Evolutionary conservation across 2,888 invertebrate species (phyloP).

Genomic region (Acronicta alni): DNA sequence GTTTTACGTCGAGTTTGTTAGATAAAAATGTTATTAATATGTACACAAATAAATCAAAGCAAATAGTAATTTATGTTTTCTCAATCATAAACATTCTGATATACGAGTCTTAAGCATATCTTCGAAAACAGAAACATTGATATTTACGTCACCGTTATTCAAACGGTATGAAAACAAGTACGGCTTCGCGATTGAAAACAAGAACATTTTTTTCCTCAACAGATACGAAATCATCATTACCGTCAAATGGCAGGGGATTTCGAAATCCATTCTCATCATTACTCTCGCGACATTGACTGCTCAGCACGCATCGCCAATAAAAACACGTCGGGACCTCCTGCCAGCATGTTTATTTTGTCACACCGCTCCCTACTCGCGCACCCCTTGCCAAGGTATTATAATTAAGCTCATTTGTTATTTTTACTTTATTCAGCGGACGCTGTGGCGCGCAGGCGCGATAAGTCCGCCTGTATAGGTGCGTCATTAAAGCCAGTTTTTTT

Average conservation of each 20-base stretch:
- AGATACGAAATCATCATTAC: constrained; percentile 71
- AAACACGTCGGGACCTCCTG: constrained; percentile 81
- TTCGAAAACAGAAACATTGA: constrained; percentile 58
- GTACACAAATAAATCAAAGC: constrained; percentile 32
- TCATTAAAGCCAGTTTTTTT: constrained; percentile 82
- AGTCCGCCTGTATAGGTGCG: constrained; percentile 85
- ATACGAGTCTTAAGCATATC: constrained; percentile 36
- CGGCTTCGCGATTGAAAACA: constrained; percentile 53
- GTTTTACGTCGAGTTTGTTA: constrained; percentile 13
- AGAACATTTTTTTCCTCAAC: constrained; percentile 58
- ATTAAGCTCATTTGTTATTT: constrained; percentile 87
- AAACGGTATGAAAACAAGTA: constrained; percentile 47
- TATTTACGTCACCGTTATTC: constrained; percentile 54
- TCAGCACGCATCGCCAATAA: constrained; percentile 80
- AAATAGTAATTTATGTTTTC: constrained; percentile 30
- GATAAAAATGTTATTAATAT: constrained; percentile 22
- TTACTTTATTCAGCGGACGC: constrained; percentile 57
- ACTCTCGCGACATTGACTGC: constrained; percentile 83
- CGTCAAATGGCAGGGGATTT: constrained; percentile 63
- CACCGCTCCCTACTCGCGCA: constrained; percentile 63
- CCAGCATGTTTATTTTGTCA: constrained; percentile 80
- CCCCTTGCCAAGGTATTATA: constrained; percentile 84
- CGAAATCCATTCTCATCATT: constrained; percentile 76
- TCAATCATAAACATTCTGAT: constrained; percentile 51
- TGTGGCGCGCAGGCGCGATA: constrained; percentile 86